phyloP scores from a whole-genome alignment of 2,797 vertebrate genomes.

The Otolemur crassicaudatus region DNA sequence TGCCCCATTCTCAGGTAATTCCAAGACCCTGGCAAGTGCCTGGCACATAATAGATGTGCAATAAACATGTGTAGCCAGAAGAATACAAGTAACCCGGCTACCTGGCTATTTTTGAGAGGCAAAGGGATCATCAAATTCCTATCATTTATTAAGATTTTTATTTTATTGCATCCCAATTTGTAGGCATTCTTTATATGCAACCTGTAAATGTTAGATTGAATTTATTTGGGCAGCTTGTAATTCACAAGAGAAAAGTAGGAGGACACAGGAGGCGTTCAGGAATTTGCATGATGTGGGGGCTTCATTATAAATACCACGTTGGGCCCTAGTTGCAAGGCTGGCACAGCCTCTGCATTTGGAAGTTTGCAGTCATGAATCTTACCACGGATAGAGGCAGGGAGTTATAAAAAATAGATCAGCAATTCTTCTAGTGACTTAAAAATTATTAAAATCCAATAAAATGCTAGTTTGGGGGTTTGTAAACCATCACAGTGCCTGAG shows the following conservation, averaged over 20 bases:
- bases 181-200: not conserved
- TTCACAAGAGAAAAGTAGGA: not conserved
- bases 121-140: not conserved
- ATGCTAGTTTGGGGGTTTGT: conserved; percentile 23
- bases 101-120: not conserved
- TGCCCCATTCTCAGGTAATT: not conserved
- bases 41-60: not conserved
- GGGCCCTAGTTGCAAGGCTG: not conserved
- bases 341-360: not conserved
- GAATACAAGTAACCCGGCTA: not conserved
- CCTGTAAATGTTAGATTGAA: not conserved
- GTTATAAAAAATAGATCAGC: not conserved
- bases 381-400: not conserved
- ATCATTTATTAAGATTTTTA: not conserved
- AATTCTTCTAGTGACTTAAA: conserved; percentile 43
- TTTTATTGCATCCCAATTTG: not conserved
- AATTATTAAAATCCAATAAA: conserved; percentile 31
- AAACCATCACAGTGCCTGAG: not conserved
- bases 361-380: not conserved
- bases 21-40: not conserved
- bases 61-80: not conserved
- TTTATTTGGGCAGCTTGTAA: not conserved
- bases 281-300: not conserved
- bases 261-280: not conserved
- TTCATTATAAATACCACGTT: not conserved